Evolutionary conservation across 2,888 invertebrate species (phyloP).

Genomic region (Himalopsyche japonica): DNA sequence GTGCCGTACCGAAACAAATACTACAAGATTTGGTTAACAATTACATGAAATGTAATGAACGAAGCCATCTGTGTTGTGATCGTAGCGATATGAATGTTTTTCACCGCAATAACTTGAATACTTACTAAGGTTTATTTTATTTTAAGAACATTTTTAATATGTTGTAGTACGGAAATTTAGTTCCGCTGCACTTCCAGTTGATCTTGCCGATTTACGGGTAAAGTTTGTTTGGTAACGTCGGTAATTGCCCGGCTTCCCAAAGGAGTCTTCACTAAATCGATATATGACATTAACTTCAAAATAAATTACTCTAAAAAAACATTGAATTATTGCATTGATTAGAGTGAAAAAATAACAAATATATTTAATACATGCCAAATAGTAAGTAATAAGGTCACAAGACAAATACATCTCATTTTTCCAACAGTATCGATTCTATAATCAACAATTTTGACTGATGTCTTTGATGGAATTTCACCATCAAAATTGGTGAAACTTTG

Average conservation of each 20-base stretch:
- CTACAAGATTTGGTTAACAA: slow-evolving; percentile 18
- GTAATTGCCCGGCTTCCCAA: not conserved
- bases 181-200: slow-evolving; percentile 18
- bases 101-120: slow-evolving; percentile 23
- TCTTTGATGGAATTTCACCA: too few relatives aligned
- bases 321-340: too few relatives aligned
- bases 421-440: too few relatives aligned
- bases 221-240: not conserved
- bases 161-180: slow-evolving; percentile 7
- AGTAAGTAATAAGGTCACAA: too few relatives aligned
- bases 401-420: too few relatives aligned
- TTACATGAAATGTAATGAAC: slow-evolving; percentile 40
- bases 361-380: too few relatives aligned
- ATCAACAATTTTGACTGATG: too few relatives aligned
- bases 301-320: too few relatives aligned
- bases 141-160: slow-evolving; percentile 32
- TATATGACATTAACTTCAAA: not conserved
- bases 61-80: slow-evolving; percentile 41
- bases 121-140: slow-evolving; percentile 35
- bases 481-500: too few relatives aligned
- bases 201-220: slow-evolving; percentile 4
- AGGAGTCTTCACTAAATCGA: not conserved
- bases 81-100: slow-evolving; percentile 38
- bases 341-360: too few relatives aligned
- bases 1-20: slow-evolving; percentile 4